Percentiles rank a stretch among this genome's conserved stretches.
Conservation (phyloP, 2,113 vertebrate genomes). For the Alaudala cheleensis region DNA sequence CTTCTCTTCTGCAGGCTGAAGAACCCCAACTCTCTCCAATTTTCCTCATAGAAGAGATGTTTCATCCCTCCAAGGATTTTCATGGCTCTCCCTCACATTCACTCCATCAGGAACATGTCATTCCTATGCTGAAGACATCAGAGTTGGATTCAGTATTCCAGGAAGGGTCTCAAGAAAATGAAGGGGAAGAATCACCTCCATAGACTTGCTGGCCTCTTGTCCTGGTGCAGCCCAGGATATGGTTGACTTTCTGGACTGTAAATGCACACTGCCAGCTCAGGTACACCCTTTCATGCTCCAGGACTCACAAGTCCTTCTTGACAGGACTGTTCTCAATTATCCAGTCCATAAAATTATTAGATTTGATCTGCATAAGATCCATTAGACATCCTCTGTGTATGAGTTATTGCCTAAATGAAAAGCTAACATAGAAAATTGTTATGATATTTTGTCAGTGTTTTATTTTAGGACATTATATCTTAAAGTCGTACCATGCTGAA, state of each 20-base stretch:
- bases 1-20: not conserved
- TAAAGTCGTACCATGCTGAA: not conserved
- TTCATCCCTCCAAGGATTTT: not conserved
- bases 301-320: not conserved
- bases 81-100: not conserved
- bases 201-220: not conserved
- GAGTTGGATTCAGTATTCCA: not conserved
- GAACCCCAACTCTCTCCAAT: not conserved
- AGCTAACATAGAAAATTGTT: not conserved
- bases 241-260: not conserved
- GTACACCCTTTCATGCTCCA: not conserved
- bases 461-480: not conserved
- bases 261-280: fast-evolving
- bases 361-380: not conserved
- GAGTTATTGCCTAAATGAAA: not conserved
- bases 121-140: not conserved
- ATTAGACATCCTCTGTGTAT: fast-evolving
- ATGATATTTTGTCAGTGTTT: not conserved
- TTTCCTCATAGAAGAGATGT: not conserved
- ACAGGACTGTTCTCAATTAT: not conserved
- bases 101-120: not conserved
- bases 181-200: not conserved
- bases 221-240: not conserved
- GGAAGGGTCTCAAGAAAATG: not conserved
- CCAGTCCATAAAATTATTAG: not conserved